These are phyloP conservation scores for Uromys caudimaculatus DNA, from an alignment of 2,797 vertebrate species.

Conservation along the genomic window DNA sequence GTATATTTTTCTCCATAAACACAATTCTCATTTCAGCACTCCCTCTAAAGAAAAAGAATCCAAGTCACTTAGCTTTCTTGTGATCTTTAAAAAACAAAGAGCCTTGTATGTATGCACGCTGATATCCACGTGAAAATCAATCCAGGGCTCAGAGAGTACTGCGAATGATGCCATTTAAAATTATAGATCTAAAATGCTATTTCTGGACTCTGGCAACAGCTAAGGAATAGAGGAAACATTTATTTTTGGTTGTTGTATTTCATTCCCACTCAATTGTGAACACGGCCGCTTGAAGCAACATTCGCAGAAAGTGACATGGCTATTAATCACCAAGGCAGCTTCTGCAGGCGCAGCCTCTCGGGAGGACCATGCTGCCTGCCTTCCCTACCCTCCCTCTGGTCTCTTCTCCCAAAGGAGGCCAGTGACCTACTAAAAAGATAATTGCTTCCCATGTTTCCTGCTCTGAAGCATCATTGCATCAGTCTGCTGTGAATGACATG, in stretches of 20 bases:
- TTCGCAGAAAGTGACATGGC: slow-evolving; percentile 73
- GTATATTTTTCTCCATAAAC: slow-evolving; percentile 71
- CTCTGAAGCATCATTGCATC: slow-evolving; percentile 62
- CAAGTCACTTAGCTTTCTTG: slow-evolving; percentile 52
- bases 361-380: neutral
- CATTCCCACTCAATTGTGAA: slow-evolving; percentile 72
- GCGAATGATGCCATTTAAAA: slow-evolving; percentile 65
- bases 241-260: slow-evolving; percentile 80
- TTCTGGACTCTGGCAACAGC: slow-evolving; percentile 64
- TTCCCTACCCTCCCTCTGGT: slow-evolving; percentile 61
- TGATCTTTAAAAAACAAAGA: slow-evolving; percentile 64
- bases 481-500: slow-evolving; percentile 57
- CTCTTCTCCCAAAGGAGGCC: slow-evolving; percentile 77
- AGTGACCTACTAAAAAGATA: slow-evolving; percentile 82
- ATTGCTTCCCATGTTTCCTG: slow-evolving; percentile 77
- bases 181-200: slow-evolving; percentile 69
- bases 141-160: neutral
- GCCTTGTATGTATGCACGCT: neutral
- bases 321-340: slow-evolving; percentile 78
- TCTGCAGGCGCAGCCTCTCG: slow-evolving; percentile 14
- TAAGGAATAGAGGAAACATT: slow-evolving; percentile 71
- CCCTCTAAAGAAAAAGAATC: neutral
- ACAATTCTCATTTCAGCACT: slow-evolving; percentile 61
- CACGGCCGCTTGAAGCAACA: slow-evolving; percentile 70
- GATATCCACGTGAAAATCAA: neutral